Conservation (phyloP, 2,113 vertebrate genomes). For the Erythrocercus mccallii region DNA sequence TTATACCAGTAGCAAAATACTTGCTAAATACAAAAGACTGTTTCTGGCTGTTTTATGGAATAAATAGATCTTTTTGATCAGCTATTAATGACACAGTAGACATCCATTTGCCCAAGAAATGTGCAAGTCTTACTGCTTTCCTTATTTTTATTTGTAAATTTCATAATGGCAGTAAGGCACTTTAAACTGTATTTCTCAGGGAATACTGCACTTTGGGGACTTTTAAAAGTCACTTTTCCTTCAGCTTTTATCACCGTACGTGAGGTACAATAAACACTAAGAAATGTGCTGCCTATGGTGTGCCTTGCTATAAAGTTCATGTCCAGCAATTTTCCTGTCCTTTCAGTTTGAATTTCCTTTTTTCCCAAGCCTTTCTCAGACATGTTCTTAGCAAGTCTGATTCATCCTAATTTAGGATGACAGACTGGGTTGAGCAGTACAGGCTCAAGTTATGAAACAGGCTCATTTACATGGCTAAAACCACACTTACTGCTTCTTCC, state of each 20-base stretch:
- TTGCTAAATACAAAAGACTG: not conserved
- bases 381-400: not conserved
- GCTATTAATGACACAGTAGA: slow-evolving; percentile 1
- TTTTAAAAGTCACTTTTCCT: slow-evolving; percentile 53
- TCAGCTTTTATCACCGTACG: slow-evolving; percentile 49
- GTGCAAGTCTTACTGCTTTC: not conserved
- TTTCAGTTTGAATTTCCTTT: not conserved
- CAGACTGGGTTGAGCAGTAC: not conserved
- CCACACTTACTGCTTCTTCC: not conserved
- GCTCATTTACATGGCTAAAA: not conserved
- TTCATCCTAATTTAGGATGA: not conserved
- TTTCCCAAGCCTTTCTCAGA: not conserved
- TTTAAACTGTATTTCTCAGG: slow-evolving; percentile 36
- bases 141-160: slow-evolving; percentile 57
- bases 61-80: slow-evolving; percentile 1
- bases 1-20: not conserved
- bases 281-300: slow-evolving; percentile 19
- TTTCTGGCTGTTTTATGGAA: not conserved
- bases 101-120: slow-evolving; percentile 22
- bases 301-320: not conserved
- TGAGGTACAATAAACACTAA: slow-evolving; percentile 31
- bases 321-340: not conserved
- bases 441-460: not conserved
- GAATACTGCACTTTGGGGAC: slow-evolving; percentile 62
- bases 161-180: slow-evolving; percentile 31